A percentile compares a stretch with the other conserved stretches of the same genome.
phyloP scores from a whole-genome alignment of 2,113 vertebrate species.

The Mixornis gularis region DNA sequence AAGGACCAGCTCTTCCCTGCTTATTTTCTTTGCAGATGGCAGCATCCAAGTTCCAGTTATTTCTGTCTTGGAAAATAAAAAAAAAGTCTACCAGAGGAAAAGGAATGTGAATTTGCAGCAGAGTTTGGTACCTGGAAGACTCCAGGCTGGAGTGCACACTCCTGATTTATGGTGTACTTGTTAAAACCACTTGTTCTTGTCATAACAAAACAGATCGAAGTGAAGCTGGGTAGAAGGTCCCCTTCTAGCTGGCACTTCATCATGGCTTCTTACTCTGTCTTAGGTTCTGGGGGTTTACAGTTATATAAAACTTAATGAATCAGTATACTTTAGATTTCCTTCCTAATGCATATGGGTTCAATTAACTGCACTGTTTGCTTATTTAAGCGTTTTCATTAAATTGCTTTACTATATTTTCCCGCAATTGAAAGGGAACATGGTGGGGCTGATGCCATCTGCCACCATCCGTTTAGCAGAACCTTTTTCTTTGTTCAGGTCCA shows the following conservation, averaged over 20 bases:
- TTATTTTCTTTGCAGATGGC: neutral
- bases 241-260: conserved; percentile 58
- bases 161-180: conserved; percentile 60
- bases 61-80: conserved; percentile 7
- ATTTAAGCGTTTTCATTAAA: conserved; percentile 71
- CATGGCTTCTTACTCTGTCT: conserved; percentile 58
- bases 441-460: conserved; percentile 65
- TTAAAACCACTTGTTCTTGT: conserved; percentile 65
- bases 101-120: conserved; percentile 1
- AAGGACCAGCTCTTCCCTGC: neutral
- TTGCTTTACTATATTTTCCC: conserved; percentile 68
- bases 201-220: conserved; percentile 55
- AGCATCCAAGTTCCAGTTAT: neutral
- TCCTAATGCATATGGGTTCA: conserved; percentile 71
- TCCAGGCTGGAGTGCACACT: neutral
- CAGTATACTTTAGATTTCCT: conserved; percentile 68
- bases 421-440: conserved; percentile 56
- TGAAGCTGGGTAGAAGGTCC: conserved; percentile 31
- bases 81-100: neutral
- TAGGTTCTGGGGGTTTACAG: conserved; percentile 66
- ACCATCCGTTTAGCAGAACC: conserved; percentile 22
- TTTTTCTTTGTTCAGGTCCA: conserved; percentile 50
- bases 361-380: conserved; percentile 70
- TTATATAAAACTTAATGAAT: conserved; percentile 75
- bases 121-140: conserved; percentile 35